These are phyloP conservation scores for Cyanoramphus novaezelandiae DNA, from an alignment of 2,113 vertebrate species.

Conservation along the genomic window DNA sequence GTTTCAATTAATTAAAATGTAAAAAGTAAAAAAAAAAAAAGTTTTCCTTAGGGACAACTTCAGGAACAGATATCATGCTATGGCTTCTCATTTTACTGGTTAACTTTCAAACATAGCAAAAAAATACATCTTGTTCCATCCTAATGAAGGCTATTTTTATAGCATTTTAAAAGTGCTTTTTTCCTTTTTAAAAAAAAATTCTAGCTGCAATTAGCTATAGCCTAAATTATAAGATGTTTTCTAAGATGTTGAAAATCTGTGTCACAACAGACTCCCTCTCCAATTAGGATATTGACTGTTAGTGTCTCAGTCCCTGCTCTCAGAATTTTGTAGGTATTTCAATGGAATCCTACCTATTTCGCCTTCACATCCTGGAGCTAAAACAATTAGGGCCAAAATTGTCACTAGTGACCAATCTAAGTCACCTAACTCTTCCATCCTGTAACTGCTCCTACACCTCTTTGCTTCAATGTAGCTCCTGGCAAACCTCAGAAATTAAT, in stretches of 20 bases:
- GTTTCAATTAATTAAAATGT: neutral
- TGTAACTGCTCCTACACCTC: neutral
- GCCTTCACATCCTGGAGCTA: neutral
- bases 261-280: neutral
- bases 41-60: neutral
- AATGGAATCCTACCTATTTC: neutral
- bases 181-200: neutral
- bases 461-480: neutral
- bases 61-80: neutral
- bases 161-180: neutral
- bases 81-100: neutral
- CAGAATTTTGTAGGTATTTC: neutral
- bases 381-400: neutral
- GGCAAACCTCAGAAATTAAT: neutral
- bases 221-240: neutral
- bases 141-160: neutral
- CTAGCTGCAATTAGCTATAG: neutral
- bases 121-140: neutral
- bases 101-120: neutral
- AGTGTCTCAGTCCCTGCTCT: neutral
- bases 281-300: neutral
- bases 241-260: neutral
- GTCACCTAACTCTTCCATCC: neutral
- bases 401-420: neutral
- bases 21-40: neutral